Conservation (phyloP, 2,888 invertebrate genomes). For the Eilema depressum region DNA sequence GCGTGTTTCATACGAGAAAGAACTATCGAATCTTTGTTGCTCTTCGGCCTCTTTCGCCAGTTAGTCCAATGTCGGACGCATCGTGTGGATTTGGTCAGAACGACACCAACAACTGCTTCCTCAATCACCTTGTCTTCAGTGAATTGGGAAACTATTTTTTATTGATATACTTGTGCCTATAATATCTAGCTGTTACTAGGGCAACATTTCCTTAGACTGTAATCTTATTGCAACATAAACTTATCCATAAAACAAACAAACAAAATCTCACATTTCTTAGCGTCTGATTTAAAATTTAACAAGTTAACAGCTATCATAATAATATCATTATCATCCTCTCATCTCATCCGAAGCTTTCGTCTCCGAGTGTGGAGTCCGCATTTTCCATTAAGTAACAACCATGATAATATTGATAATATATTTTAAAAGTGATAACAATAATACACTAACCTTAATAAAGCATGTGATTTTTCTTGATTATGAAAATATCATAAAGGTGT, state of each 20-base stretch:
- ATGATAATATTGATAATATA: not conserved
- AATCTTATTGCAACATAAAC: conserved; percentile 5
- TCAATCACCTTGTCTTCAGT: not conserved
- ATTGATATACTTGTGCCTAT: conserved; percentile 33
- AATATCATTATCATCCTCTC: not conserved
- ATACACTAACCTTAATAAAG: not conserved
- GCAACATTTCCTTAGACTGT: conserved; percentile 28
- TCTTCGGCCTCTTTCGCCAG: not conserved
- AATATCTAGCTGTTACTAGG: conserved; percentile 38
- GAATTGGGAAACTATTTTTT: not conserved
- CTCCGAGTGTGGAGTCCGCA: not conserved
- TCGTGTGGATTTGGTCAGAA: not conserved
- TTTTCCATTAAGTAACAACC: not conserved
- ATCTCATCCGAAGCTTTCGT: too few relatives aligned
- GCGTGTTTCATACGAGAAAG: not conserved
- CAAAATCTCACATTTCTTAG: not conserved
- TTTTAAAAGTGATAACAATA: not conserved
- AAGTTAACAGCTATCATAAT: not conserved
- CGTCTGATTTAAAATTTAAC: not conserved
- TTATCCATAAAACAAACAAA: not conserved
- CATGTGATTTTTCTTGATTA: not conserved
- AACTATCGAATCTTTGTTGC: not conserved
- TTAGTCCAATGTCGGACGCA: not conserved
- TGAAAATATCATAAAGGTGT: not conserved
- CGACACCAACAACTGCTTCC: not conserved